Evolutionary conservation across 2,888 invertebrate genomes (phyloP), one percentile per base, ranked within the genome.

Genomic region (Lumbricus terrestris): DNA sequence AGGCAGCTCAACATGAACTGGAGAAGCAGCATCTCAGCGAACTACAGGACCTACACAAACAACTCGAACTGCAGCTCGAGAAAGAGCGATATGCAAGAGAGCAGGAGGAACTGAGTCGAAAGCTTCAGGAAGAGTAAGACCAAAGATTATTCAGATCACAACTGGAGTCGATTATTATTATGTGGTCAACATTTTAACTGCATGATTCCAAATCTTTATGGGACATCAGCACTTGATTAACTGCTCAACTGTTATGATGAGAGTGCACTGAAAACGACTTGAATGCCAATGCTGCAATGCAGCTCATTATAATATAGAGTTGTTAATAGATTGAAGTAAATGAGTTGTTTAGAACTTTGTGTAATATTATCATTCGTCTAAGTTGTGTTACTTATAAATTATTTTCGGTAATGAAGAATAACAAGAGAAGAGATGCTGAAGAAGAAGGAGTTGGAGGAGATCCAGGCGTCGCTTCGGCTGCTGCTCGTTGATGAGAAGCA

Each of bases 401-500:
- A n/a, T n/a, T 83, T 54, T 23, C 29, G 54, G 3, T n/a, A 29
- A 29, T 83, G 85, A 85, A 85, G 85, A 37, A 85, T 85, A 15
- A 85, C 23, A 34, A 85, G 34, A 33, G 85, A 85, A 18, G 85
- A 85, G 85, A 0, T 23, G 85, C 34, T 35, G 85, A 85, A 85
- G 85, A 85, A 85, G 35, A 85, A 37, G 37, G 85, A 85, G 85
- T 85, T 85, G 85, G 85, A 85, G 23, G 85, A 34, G 85, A 85
- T 85, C 5, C 85, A 85, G 16, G 34, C 85, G 5, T 20, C 33
- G 34, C 85, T 85, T 18, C 6, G 35, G 85, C 6, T 34, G 34
- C 23, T 85, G 8, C 34, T 85, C 16, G 8, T 34, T 34, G 85
- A 85, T 23, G 85, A 85, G 37, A 85, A 85, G 85, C 85, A 85